phyloP scores from a whole-genome alignment of 2,797 vertebrate genomes.

The Hylomyscus alleni region DNA sequence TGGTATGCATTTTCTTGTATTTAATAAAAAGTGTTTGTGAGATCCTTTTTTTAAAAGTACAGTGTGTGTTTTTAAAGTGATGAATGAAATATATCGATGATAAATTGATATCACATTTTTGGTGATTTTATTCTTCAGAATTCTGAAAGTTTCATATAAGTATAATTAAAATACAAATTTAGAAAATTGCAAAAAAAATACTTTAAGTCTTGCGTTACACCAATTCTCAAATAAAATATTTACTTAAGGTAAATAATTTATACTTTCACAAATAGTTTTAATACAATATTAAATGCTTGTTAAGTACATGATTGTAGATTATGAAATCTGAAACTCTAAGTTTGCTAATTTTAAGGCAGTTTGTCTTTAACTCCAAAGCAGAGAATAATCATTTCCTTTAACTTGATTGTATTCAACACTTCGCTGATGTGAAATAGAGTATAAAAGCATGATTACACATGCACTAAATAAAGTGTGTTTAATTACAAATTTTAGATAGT shows the following conservation, averaged over 20 bases:
- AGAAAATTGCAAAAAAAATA: not conserved
- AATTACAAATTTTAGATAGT: constrained; percentile 76
- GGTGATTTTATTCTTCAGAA: not conserved
- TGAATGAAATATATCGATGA: not conserved
- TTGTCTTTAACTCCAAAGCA: not conserved
- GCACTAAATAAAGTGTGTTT: constrained; percentile 55
- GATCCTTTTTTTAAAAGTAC: not conserved
- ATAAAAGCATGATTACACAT: constrained; percentile 59
- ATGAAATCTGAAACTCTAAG: not conserved
- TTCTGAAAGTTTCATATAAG: not conserved
- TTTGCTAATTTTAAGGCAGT: not conserved
- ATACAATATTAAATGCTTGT: not conserved
- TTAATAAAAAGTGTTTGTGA: not conserved
- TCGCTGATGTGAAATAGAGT: constrained; percentile 65
- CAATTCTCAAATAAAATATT: not conserved
- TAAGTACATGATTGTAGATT: not conserved
- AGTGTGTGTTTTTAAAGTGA: not conserved
- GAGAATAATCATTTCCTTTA: constrained; percentile 55
- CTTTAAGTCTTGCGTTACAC: not conserved
- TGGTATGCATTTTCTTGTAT: not conserved
- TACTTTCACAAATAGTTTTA: not conserved
- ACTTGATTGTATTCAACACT: constrained; percentile 39
- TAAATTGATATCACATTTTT: not conserved
- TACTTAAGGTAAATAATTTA: not conserved
- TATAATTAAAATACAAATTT: not conserved